Conservation (phyloP, 2,888 invertebrate genomes). For the Ophion ventricosus region DNA sequence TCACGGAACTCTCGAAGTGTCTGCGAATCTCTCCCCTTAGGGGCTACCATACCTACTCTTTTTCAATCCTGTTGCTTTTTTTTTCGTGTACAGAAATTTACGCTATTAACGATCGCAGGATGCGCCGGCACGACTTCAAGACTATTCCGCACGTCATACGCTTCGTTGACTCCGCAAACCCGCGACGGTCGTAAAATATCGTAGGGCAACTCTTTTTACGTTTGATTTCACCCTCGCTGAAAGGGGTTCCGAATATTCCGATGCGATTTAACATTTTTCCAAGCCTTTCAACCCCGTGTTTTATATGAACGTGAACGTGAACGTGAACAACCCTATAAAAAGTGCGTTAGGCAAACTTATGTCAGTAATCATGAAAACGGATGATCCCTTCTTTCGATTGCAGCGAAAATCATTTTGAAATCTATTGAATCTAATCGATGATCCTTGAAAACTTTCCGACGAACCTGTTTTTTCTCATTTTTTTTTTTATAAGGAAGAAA, state of each 20-base stretch:
- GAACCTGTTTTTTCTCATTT: neutral
- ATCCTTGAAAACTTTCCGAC: neutral
- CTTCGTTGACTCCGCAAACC: constrained; percentile 42
- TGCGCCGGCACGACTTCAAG: constrained; percentile 24
- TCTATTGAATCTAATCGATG: neutral
- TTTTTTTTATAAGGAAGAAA: neutral
- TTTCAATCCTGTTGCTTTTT: constrained; percentile 65
- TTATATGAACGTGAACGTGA: neutral
- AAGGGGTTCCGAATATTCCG: neutral
- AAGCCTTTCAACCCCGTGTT: neutral
- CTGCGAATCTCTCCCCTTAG: neutral
- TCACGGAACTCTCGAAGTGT: constrained; percentile 28
- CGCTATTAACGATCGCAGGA: constrained; percentile 71
- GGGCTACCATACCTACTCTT: constrained; percentile 4
- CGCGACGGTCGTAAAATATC: constrained; percentile 23
- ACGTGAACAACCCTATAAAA: neutral
- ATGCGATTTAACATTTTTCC: constrained; percentile 23
- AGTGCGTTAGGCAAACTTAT: neutral
- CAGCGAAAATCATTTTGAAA: neutral
- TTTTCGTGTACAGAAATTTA: constrained; percentile 70
- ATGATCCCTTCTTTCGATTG: neutral
- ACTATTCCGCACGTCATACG: constrained; percentile 55
- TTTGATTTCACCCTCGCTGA: constrained; percentile 15
- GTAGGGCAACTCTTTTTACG: constrained; percentile 60
- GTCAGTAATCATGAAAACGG: neutral